Evolutionary conservation across 2,113 vertebrate genomes (phyloP).

Genomic region (Gorsachius goisagi): DNA sequence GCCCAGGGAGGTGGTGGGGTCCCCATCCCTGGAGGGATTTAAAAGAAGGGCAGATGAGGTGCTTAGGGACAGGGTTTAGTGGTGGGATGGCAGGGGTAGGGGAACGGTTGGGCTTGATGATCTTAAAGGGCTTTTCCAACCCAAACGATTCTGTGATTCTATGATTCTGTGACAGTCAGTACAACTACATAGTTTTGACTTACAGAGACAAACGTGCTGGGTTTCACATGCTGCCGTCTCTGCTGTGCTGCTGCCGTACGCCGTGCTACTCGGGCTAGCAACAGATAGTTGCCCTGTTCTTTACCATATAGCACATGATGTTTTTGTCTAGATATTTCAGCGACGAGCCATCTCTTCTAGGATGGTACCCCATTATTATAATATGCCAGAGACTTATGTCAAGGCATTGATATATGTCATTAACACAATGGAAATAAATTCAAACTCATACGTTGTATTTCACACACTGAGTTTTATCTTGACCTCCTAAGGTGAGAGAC

Average conservation of each 20-base stretch:
- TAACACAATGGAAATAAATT: slow-evolving; percentile 48
- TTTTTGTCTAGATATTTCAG: neutral
- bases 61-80: no score
- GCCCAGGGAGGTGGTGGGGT: no score
- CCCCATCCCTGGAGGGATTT: no score
- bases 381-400: neutral
- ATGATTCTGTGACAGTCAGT: neutral
- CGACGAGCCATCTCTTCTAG: neutral
- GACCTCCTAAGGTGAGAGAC: slow-evolving; percentile 74
- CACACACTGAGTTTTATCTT: slow-evolving; percentile 62
- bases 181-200: rapidly evolving
- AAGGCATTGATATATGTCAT: slow-evolving; percentile 35
- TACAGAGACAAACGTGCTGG: rapidly evolving
- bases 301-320: neutral
- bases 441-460: slow-evolving; percentile 2
- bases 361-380: neutral
- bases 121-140: no score
- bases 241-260: rapidly evolving
- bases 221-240: neutral
- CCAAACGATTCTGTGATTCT: no score
- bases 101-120: no score
- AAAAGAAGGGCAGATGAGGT: no score
- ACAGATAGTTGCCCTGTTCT: neutral
- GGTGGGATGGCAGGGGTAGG: no score
- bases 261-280: neutral